These are phyloP conservation scores for Scaptodrosophila lebanonensis DNA, from an alignment of 1,140 invertebrate genomes.

Conservation along the genomic window DNA sequence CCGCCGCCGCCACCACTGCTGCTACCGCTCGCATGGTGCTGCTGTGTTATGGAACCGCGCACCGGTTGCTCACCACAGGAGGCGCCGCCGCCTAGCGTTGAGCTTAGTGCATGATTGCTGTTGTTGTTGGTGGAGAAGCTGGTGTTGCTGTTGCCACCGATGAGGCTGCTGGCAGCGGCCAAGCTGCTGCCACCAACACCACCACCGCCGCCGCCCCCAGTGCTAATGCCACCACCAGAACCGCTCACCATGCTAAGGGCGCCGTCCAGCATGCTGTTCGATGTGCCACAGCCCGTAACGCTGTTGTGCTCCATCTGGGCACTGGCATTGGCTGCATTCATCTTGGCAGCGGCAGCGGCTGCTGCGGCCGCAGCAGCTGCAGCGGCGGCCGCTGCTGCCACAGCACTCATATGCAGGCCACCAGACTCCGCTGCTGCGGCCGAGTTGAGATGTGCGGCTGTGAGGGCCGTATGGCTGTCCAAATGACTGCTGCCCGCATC, in stretches of 20 bases:
- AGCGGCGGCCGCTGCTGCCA: slow-evolving; percentile 54
- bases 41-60: slow-evolving; percentile 7
- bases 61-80: slow-evolving; percentile 33
- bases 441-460: slow-evolving; percentile 40
- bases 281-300: neutral
- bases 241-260: slow-evolving; percentile 48
- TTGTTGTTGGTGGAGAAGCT: slow-evolving; percentile 64
- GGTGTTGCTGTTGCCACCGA: slow-evolving; percentile 57
- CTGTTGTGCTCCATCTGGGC: slow-evolving; percentile 49
- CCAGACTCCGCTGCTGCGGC: slow-evolving; percentile 41
- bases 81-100: slow-evolving; percentile 12
- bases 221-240: slow-evolving; percentile 1
- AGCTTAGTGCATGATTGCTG: slow-evolving; percentile 54
- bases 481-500: slow-evolving; percentile 44
- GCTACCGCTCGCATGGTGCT: slow-evolving; percentile 23
- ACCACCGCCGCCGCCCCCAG: neutral
- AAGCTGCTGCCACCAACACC: slow-evolving; percentile 6
- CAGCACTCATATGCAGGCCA: slow-evolving; percentile 52
- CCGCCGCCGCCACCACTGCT: slow-evolving; percentile 14
- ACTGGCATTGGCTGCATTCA: slow-evolving; percentile 32
- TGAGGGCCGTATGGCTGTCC: slow-evolving; percentile 35
- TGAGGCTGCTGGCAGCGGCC: slow-evolving; percentile 31
- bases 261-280: slow-evolving; percentile 27
- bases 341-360: slow-evolving; percentile 43
- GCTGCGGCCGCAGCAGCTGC: slow-evolving; percentile 52